Percentiles rank a stretch among this genome's conserved stretches.
Evolutionary conservation across 2,797 vertebrate species (phyloP).

Genomic region (Phataginus tetradactyla): DNA sequence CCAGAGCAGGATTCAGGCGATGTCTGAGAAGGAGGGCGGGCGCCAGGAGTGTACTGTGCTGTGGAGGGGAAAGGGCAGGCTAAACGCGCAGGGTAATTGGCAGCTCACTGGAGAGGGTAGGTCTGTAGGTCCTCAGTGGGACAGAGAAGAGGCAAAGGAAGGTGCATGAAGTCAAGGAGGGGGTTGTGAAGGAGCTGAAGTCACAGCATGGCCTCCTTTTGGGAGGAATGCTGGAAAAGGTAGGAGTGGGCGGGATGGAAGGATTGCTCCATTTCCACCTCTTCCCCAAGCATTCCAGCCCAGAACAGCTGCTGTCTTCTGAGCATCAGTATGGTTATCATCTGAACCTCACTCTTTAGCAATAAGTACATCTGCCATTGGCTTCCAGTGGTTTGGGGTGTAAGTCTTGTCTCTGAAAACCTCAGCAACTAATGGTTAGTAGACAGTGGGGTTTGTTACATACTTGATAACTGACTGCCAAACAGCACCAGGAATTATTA

Average conservation of each 20-base stretch:
- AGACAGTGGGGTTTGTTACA: not conserved
- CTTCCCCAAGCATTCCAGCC: not conserved
- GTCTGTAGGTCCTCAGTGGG: not conserved
- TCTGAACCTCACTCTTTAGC: not conserved
- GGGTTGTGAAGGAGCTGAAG: not conserved
- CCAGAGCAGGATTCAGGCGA: not conserved
- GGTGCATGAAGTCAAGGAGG: not conserved
- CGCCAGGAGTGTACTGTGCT: not conserved
- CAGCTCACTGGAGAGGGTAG: not conserved
- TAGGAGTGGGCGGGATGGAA: fast-evolving
- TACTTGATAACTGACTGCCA: not conserved
- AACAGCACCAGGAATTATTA: not conserved
- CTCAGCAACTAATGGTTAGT: not conserved
- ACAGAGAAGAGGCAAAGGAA: not conserved
- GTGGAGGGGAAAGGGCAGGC: not conserved
- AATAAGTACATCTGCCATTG: not conserved
- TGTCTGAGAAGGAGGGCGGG: not conserved
- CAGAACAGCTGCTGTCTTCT: not conserved
- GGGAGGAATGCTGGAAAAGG: not conserved
- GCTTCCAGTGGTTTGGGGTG: not conserved
- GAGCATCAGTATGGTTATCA: not conserved
- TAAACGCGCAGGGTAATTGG: not conserved
- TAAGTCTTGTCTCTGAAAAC: not conserved
- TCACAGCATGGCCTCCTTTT: not conserved
- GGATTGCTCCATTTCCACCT: not conserved